Conservation (phyloP, 1,140 invertebrate species). For the Pseudomyrmex pallidus region DNA sequence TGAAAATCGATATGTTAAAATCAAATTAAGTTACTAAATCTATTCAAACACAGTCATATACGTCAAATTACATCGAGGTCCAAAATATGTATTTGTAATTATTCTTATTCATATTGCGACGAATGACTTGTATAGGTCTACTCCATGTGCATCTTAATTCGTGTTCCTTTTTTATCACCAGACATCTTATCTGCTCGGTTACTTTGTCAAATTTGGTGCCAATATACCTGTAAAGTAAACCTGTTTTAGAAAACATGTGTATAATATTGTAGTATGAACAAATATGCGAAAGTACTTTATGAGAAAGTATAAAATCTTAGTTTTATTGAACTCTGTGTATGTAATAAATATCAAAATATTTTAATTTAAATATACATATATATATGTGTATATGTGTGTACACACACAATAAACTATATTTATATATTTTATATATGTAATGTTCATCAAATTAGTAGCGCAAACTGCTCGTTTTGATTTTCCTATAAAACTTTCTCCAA, state of each 20-base stretch:
- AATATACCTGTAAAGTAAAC: neutral
- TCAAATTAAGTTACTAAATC: neutral
- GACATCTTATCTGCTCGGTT: neutral
- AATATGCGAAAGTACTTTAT: no score
- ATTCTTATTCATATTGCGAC: neutral
- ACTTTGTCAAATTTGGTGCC: conserved; percentile 32
- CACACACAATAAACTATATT: no score
- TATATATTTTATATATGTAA: no score
- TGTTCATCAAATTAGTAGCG: no score
- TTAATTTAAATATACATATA: no score
- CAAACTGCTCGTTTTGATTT: no score
- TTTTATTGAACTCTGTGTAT: no score
- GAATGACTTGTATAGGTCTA: neutral
- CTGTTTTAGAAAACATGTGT: neutral
- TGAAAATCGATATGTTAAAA: neutral
- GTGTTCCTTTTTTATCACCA: neutral
- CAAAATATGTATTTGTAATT: conserved; percentile 12
- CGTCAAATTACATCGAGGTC: conserved; percentile 18
- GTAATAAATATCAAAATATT: no score
- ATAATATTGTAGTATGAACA: neutral
- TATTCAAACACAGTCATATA: neutral
- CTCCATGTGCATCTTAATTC: neutral
- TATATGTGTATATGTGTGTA: no score
- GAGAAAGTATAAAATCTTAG: no score
- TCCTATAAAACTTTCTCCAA: no score